Base-by-base conservation (phyloP, 2,888 invertebrate species). In the Cosmopolites sordidus region DNA sequence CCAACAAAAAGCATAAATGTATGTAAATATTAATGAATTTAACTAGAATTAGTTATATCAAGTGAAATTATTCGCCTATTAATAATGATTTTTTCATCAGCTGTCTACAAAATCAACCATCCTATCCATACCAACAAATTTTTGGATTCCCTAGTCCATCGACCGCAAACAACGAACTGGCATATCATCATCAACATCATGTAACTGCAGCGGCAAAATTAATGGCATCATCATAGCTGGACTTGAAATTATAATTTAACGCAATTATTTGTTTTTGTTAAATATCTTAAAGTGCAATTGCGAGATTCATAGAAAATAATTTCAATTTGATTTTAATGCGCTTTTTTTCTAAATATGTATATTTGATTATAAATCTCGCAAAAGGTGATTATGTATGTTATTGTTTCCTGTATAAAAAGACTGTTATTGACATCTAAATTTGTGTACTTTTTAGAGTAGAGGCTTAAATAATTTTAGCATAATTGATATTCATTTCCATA, bases 161-260 rank as follows among this genome's bases (percentile, higher is more conserved):
- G 15, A 58, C 67, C 2, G 64, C 64, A 16, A 64, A 62, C 50
- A 76, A 80, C 41, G 88, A 87, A 59, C 79, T 84, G 58, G 86
- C 88, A 18, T 88, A 88, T 74, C 86, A 89, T 69, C 89, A 89
- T 74, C 89, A 89, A 71, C 88, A 89, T 69, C 89, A 89, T 76
- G 89, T 89, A 59, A 88, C 89, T 37, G 87, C 88, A 58, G 87
- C 89, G 54, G 88, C 89, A 51, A 89, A 89, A 71, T 77, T 89
- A 58, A 87, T 90, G 83, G 89, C 89, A 9, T 87, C 89, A 51
- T 88, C 89, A 73, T 89, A 86, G 58, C 33, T 33, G 4, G 4
- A 33, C 5, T 3, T 11, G n/a, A 33, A 33, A 33, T 33, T 12
- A 11, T 33, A 33, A 12, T 33, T 33, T 33, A 33, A 12, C n/a